Percentiles rank a stretch among this genome's conserved stretches.
These are phyloP conservation scores for Epinephelus cyanopodus DNA, from an alignment of 2,113 vertebrate genomes.

Conservation along the genomic window DNA sequence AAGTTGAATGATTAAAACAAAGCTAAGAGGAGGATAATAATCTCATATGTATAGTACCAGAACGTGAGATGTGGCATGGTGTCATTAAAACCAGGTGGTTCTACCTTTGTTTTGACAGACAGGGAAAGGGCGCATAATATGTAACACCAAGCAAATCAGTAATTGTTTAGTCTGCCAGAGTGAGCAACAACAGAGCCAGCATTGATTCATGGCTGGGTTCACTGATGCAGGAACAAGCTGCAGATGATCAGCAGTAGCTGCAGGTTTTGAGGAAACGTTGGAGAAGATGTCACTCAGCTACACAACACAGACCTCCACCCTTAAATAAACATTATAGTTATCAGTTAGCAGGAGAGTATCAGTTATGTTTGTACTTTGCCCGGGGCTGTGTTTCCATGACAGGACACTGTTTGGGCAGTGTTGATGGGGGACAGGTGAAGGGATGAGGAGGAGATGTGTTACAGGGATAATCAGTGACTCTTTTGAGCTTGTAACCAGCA, in stretches of 20 bases:
- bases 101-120: conserved; percentile 6
- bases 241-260: background rate
- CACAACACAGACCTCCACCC: conserved; percentile 31
- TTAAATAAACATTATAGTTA: conserved; percentile 34
- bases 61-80: background rate
- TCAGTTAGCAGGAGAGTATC: conserved; percentile 21
- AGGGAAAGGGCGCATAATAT: background rate
- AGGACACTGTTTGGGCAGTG: conserved; percentile 31
- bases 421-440: conserved; percentile 10
- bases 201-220: background rate
- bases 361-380: background rate
- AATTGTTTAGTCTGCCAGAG: conserved; percentile 2
- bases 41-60: background rate
- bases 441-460: conserved; percentile 18
- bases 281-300: background rate
- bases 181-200: background rate
- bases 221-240: background rate
- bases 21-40: background rate
- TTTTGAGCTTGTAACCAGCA: background rate
- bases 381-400: conserved; percentile 18
- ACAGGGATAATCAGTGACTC: conserved; percentile 25
- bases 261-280: background rate
- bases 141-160: background rate
- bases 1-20: background rate
- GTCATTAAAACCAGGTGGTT: background rate